Percentiles rank a stretch among this genome's conserved stretches.
These are phyloP conservation scores for Coregonus sp. DNA, from an alignment of 2,797 vertebrate genomes.

Conservation along the genomic window DNA sequence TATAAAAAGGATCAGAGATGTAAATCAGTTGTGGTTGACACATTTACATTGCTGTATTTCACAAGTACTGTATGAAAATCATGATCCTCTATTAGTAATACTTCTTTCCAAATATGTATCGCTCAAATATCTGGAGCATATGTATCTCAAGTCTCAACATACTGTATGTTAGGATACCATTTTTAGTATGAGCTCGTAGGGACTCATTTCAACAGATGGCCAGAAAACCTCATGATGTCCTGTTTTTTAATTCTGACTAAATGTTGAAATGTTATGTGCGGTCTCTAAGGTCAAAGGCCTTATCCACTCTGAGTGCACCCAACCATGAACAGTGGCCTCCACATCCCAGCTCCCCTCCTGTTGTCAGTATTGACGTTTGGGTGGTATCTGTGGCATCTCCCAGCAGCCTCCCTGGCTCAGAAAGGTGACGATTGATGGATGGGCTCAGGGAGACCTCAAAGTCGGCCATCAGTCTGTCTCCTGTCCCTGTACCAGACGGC, in stretches of 20 bases:
- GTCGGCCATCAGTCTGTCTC: slow-evolving; percentile 49
- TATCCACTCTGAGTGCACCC: slow-evolving; percentile 50
- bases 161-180: too few species aligned
- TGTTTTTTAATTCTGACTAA: slow-evolving; percentile 63
- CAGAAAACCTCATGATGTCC: slow-evolving; percentile 58
- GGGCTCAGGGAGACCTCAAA: slow-evolving; percentile 57
- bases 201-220: slow-evolving; percentile 64
- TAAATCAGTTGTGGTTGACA: too few species aligned
- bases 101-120: too few species aligned
- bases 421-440: slow-evolving; percentile 69
- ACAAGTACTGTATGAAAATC: too few species aligned
- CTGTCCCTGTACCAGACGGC: slow-evolving; percentile 48
- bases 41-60: too few species aligned
- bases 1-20: too few species aligned
- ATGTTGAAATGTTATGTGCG: slow-evolving; percentile 36
- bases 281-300: slow-evolving; percentile 57
- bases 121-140: too few species aligned
- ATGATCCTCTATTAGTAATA: too few species aligned
- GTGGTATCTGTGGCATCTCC: slow-evolving; percentile 48
- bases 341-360: slow-evolving; percentile 47
- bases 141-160: too few species aligned
- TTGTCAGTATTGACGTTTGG: slow-evolving; percentile 53
- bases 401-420: slow-evolving; percentile 52
- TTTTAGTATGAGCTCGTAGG: slow-evolving; percentile 36
- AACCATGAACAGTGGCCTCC: slow-evolving; percentile 61